Base-by-base conservation (phyloP, 2,888 invertebrate genomes). In the Tuberolachnus salignus region DNA sequence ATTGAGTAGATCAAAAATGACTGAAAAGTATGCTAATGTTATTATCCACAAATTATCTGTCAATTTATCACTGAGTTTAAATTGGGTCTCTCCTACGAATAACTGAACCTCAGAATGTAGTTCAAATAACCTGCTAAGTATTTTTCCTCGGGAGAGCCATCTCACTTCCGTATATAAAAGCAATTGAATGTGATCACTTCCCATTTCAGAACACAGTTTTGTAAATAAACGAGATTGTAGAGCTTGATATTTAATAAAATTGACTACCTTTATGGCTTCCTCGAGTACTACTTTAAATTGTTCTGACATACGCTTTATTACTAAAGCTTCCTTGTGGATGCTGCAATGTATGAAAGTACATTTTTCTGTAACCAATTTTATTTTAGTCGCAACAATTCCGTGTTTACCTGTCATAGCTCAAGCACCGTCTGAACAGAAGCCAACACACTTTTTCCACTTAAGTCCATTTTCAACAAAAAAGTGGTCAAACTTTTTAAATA, bases 401-500 rank as follows among this genome's bases (percentile, higher is more conserved):
- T 61, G 61, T 61, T 61, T 61, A 61, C 61, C 61, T 42, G 61
- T 61, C n/a, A 61, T 61, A 61, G 61, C 61, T 61, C 61, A n/a
- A 61, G 42, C 61, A 61, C 42, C 42, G 61, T 61, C 61, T 42
- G 42, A 61, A 61, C 34, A 42, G 19, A 61, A 61, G n/a, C 34
- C n/a, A 61, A 57, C 57, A 26, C 57, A 61, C 42, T 61, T n/a
- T 61, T 61, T 61, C 61, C n/a, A 61, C 1, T 61, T 61, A 42
- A 63, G 19, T 64, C 69, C 74, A 74, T 70, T 73, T 57, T 75
- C 70, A 14, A 63, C 66, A 44, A 82, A 49, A 82, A 81, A 82
- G 53, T 73, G 23, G 53, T 82, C 34, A 10, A 81, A 13, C 8
- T 74, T 80, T n/a, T 66, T 63, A 81, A 81, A 82, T 78, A 82